Conservation (phyloP, 2,888 invertebrate species). For the Sylvicola cinctus region DNA sequence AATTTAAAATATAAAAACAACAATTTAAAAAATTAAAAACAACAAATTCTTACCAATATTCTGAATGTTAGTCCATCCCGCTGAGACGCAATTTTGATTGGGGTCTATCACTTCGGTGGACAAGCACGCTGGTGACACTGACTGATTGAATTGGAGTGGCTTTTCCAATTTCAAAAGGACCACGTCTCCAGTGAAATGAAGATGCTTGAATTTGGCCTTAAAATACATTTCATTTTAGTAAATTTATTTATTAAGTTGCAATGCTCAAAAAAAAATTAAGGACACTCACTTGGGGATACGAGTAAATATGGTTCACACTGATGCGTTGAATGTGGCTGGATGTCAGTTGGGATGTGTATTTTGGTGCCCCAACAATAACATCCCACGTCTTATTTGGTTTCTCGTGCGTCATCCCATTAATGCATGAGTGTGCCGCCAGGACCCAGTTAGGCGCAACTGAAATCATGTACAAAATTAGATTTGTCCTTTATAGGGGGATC, state of each 20-base stretch:
- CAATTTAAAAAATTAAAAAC: no score
- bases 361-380: constrained; percentile 17
- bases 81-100: constrained; percentile 31
- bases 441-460: constrained; percentile 28
- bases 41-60: no score
- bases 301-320: constrained; percentile 25
- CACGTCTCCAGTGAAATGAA: constrained; percentile 34
- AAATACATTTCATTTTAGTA: constrained; percentile 10
- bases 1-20: no score
- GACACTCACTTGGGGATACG: constrained; percentile 30
- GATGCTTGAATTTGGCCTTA: constrained; percentile 33
- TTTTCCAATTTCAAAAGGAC: constrained; percentile 31
- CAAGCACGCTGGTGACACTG: constrained; percentile 35
- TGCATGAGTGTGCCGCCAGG: constrained; percentile 28
- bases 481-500: not conserved
- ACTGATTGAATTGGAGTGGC: constrained; percentile 29
- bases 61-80: constrained; percentile 26
- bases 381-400: constrained; percentile 14
- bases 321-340: constrained; percentile 6
- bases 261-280: constrained; percentile 1
- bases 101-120: constrained; percentile 25
- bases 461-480: constrained; percentile 9
- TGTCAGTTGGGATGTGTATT: not conserved
- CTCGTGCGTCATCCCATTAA: constrained; percentile 11
- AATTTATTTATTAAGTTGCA: constrained; percentile 2